phyloP scores from a whole-genome alignment of 2,797 vertebrate species.

The Helarctos malayanus region DNA sequence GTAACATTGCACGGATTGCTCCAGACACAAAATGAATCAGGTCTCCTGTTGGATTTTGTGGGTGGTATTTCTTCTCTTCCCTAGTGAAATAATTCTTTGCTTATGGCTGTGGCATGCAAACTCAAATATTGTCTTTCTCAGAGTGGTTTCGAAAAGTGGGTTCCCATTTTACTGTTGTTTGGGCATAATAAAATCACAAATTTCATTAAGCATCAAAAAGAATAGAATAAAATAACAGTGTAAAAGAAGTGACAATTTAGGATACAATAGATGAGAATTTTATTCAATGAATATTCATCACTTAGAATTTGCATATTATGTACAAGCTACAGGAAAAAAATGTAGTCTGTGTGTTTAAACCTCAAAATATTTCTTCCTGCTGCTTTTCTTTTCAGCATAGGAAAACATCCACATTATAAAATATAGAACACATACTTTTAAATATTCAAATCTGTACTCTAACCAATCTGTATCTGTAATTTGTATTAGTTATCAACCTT shows the following conservation, averaged over 20 bases:
- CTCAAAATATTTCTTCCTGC: neutral
- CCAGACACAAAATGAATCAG: slow-evolving; percentile 88
- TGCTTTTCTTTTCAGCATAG: slow-evolving; percentile 21
- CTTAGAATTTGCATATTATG: slow-evolving; percentile 9
- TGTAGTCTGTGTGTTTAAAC: slow-evolving; percentile 3
- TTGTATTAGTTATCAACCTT: neutral
- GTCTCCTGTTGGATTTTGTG: slow-evolving; percentile 85
- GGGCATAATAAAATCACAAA: slow-evolving; percentile 55
- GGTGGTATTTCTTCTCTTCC: slow-evolving; percentile 86
- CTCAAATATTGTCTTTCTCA: slow-evolving; percentile 85
- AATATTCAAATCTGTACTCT: neutral
- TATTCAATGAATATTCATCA: slow-evolving; percentile 47
- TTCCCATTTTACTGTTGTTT: slow-evolving; percentile 62
- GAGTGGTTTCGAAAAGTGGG: slow-evolving; percentile 80
- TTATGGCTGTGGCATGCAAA: slow-evolving; percentile 83
- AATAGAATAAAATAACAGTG: slow-evolving; percentile 39
- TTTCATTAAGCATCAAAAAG: slow-evolving; percentile 64
- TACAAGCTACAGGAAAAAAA: neutral
- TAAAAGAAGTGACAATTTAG: slow-evolving; percentile 41
- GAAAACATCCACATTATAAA: neutral
- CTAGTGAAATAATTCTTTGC: slow-evolving; percentile 87
- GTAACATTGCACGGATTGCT: slow-evolving; percentile 81
- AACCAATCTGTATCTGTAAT: neutral
- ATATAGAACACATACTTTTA: slow-evolving; percentile 33
- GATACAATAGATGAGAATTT: slow-evolving; percentile 18